Conservation (phyloP, 2,888 invertebrate species). For the Mythimna loreyi region DNA sequence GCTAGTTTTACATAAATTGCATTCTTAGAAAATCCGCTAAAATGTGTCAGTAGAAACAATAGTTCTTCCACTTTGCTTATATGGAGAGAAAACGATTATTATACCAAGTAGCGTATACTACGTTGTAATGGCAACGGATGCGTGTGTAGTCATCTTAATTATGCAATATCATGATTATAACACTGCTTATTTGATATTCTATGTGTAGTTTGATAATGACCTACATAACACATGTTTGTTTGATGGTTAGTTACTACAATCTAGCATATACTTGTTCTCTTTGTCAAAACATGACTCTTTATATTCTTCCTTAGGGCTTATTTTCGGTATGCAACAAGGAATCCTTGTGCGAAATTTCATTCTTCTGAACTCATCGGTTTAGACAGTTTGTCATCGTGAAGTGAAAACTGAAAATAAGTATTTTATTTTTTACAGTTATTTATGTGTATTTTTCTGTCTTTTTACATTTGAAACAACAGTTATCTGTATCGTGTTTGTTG, state of each 20-base stretch:
- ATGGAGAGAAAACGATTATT: conserved; percentile 37
- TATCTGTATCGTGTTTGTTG: no score
- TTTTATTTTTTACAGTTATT: neutral
- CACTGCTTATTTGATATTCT: conserved; percentile 36
- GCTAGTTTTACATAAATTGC: neutral
- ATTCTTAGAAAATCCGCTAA: conserved; percentile 5
- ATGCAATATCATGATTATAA: conserved; percentile 51
- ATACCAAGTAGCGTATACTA: conserved; percentile 24
- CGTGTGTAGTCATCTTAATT: conserved; percentile 34
- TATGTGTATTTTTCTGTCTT: neutral
- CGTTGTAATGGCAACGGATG: conserved; percentile 18
- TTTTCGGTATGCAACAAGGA: neutral
- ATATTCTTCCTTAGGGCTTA: neutral
- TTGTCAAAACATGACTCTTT: neutral
- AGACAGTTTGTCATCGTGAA: neutral
- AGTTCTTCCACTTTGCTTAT: conserved; percentile 31
- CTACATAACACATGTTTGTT: conserved; percentile 32
- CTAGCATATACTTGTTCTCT: neutral
- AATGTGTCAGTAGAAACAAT: conserved; percentile 16
- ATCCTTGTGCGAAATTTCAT: neutral
- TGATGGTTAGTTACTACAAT: conserved; percentile 5
- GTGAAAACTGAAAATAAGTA: no score
- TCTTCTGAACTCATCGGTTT: neutral
- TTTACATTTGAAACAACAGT: neutral
- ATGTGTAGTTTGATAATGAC: conserved; percentile 48